Base-by-base conservation (phyloP, 1,140 invertebrate genomes). In the Apis florea region DNA sequence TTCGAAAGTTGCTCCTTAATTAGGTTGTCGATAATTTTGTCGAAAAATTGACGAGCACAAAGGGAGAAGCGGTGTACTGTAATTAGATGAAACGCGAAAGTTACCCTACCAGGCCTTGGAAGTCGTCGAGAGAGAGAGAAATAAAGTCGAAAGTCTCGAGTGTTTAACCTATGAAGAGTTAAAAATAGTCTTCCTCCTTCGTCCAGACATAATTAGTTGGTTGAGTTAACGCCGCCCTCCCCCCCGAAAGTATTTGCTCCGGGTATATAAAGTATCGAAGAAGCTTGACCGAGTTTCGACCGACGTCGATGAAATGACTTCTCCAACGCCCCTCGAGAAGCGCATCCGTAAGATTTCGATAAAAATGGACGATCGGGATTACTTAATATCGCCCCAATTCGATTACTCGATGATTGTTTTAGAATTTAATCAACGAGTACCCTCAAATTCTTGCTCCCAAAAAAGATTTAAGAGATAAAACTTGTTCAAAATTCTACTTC, bases 251-350 rank as follows among this genome's bases (percentile, higher is more conserved):
- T 75, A 63, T 64, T 64, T 53, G 49, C 59, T 5, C 59, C 6
- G 21, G 13, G 49, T 31, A 26, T 26, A 26, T 21, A 31, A 64
- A 75, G 72, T 74, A 74, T 63, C 58, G 47, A 64, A 19, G 47
- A 64, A 24, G 73, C 73, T 75, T 75, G 73, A 75, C 73, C 73
- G 73, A 75, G 49, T 75, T 75, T 64, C 49, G 53, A 26, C 9
- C 10, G 59, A 53, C 47, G 59, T 10, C 24, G 24, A 64, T 75
- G 49, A 53, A 75, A 64, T 53, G 73, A 64, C 59, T 75, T 53
- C 13, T 58, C 12, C 59, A 17, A 19, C 26, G 24, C 49, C 15
- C 17, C 73, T 31, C 73, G 19, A 21, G 49, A 17, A 54, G 11
- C 21, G 59, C 61, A 53, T 75, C 51, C 49, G n/a, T 53, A 64